Base-by-base conservation (phyloP, 1,140 invertebrate genomes). In the Drosophila kepulauana region DNA sequence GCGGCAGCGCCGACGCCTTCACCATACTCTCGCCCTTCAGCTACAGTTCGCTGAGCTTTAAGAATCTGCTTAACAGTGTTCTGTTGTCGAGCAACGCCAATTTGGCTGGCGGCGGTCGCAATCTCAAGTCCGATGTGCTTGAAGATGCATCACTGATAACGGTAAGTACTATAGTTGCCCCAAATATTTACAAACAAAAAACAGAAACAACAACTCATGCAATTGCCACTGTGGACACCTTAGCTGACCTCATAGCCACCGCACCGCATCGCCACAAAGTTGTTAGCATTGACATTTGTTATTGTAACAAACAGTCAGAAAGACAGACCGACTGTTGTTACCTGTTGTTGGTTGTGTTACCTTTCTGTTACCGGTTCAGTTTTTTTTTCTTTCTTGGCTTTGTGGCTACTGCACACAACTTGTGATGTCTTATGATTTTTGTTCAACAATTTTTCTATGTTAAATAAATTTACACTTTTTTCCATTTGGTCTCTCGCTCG, bases 61-160 rank as follows among this genome's bases (percentile, higher is more conserved):
- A 92, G 77, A 92, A 92, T 68, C 85, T 92, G 16, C 68, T 92
- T 3, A 92, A 92, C 43, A 91, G 88, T 15, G 91, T 92, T 5
- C 61, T 92, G 6, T 70, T 92, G 6, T 92, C 91, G 11, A 92
- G 91, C 75, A 92, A 92, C 57, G 82, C 88, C 15, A 92, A 92
- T 49, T 66, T 92, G 63, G 88, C 91, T 8, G 91, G 91, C 28
- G 88, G 78, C 5, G 91, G 91, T 0, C 71, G 91, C 11, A 92
- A 92, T 65, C 82, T 92, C 11, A 92, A 92, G 64, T 92, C 91
- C 1, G 91, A 92, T 64, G 88, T 92, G 61, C 86, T 92, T n/a
- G 91, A 92, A 54, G 91, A 92, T 84, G 91, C 91, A 43, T 92
- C 91, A 15, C 74, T 92, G 57, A 92, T 92, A 78, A 92, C 91